Evolutionary conservation across 2,888 invertebrate genomes (phyloP), one percentile per base, ranked within the genome.

Genomic region (Lissocephala sabroskyi): DNA sequence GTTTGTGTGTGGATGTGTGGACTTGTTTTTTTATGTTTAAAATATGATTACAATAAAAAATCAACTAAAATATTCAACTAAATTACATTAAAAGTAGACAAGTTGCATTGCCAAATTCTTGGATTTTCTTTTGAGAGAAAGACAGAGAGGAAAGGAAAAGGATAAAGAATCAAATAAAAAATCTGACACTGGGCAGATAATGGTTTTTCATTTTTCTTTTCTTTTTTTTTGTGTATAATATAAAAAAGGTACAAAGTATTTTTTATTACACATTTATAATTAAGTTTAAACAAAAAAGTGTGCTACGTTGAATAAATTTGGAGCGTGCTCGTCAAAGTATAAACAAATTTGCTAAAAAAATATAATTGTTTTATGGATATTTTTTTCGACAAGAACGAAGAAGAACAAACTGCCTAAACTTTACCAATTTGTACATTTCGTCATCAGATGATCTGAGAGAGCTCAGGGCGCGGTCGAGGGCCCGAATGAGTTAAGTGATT

Each of bases 371-470:
- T 19, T 14, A 4, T 39, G 51, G 49, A 52, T 37, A 4, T 40
- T 11, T 40, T 40, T 26, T 40, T 4, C 18, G 3, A 9, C 14
- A 40, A 26, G 13, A 19, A 16, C 9, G 10, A 2, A 41, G 14
- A 41, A 30, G 7, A 41, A 29, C 17, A 59, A 71, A 65, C 52
- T 59, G 63, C 53, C 58, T 59, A 65, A 74, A 71, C 78, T 73
- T 75, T 61, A 79, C 71, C 76, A 81, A 88, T 89, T 89, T 89
- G 89, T 89, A 89, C 89, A 88, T 88, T 87, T 86, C 83, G 87
- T 86, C 89, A 89, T 89, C 89, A 89, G 89, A 89, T 89, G 89
- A 88, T 89, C 89, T 89, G 89, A 84, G 83, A 83, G 82, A 80
- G 82, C 82, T 73, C 68, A 61, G 71, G 61, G 61, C n/a, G 57